These are phyloP conservation scores for Melanostigma gelatinosum DNA, from an alignment of 2,113 vertebrate genomes.

Conservation along the genomic window DNA sequence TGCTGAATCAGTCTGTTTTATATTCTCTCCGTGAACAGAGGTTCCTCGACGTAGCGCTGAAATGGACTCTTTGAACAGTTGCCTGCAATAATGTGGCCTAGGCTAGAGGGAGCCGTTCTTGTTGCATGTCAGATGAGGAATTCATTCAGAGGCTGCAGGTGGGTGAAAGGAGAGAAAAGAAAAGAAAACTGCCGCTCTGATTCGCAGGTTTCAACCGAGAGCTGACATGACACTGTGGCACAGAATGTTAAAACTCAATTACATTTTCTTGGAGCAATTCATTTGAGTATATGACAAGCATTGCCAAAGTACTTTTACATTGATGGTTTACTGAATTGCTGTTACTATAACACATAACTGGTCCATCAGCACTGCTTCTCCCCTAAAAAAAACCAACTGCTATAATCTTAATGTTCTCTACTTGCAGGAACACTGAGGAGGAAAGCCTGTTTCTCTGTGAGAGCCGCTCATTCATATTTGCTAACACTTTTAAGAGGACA, in stretches of 20 bases:
- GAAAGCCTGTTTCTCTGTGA: conserved; percentile 13
- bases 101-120: conserved; percentile 46
- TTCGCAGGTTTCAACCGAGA: conserved; percentile 50
- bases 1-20: conserved; percentile 36
- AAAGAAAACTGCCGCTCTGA: conserved; percentile 32
- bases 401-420: conserved; percentile 21
- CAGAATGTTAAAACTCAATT: conserved; percentile 31
- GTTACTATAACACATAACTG: not conserved
- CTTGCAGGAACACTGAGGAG: conserved; percentile 13
- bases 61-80: conserved; percentile 48
- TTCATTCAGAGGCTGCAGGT: conserved; percentile 34
- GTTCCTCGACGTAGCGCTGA: conserved; percentile 23
- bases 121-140: conserved; percentile 42
- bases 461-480: conserved; percentile 33
- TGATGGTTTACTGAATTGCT: not conserved
- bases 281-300: not conserved
- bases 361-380: not conserved
- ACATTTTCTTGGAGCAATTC: not conserved
- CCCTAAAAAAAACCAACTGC: not conserved
- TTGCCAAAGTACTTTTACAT: not conserved
- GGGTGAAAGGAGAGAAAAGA: conserved; percentile 45
- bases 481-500: conserved; percentile 16
- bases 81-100: conserved; percentile 31
- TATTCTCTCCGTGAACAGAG: conserved; percentile 38
- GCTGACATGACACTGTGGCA: conserved; percentile 26